These are phyloP conservation scores for Megaceryle maxima DNA, from an alignment of 2,113 vertebrate species.

Conservation along the genomic window DNA sequence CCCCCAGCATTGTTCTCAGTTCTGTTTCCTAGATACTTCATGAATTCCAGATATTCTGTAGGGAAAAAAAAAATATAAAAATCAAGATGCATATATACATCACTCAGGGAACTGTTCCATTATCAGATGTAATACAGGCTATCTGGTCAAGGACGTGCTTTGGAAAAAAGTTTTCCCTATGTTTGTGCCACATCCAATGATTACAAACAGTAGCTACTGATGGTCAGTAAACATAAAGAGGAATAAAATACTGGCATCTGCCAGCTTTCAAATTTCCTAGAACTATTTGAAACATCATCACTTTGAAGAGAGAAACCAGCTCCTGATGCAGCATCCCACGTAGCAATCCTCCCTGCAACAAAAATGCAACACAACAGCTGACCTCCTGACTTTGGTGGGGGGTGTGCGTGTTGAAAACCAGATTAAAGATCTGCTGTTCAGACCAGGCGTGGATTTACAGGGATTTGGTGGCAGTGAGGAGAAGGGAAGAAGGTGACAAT, in stretches of 20 bases:
- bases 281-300: not conserved
- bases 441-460: not conserved
- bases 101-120: not conserved
- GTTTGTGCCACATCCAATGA: not conserved
- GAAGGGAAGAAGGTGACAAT: not conserved
- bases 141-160: not conserved
- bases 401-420: not conserved
- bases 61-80: not conserved
- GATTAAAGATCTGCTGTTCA: not conserved
- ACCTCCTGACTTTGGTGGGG: not conserved
- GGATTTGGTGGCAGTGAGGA: not conserved
- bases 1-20: not conserved
- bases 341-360: not conserved
- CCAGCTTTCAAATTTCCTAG: not conserved
- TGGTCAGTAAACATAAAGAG: not conserved
- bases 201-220: not conserved
- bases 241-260: not conserved
- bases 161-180: not conserved
- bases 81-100: not conserved
- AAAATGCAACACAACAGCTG: not conserved
- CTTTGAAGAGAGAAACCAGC: not conserved
- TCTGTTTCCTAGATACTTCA: not conserved
- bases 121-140: not conserved
- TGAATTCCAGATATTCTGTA: not conserved
- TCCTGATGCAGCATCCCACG: not conserved